Evolutionary conservation across 2,888 invertebrate species (phyloP), one percentile per base, ranked within the genome.

Genomic region (Drosophila eohydei): DNA sequence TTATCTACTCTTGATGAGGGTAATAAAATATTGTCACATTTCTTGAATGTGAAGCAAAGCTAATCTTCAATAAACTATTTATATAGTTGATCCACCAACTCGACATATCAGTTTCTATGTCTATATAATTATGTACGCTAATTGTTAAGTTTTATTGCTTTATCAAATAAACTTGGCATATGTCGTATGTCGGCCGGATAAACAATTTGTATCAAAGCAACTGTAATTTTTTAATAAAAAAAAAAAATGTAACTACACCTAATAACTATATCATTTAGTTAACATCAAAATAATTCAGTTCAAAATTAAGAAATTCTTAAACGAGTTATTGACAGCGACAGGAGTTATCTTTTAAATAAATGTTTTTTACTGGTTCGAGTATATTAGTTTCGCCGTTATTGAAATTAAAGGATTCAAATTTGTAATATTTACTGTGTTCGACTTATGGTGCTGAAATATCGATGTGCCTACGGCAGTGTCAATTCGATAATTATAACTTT

Each of bases 21-120:
- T 58, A 58, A 12, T 59, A 36, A 44, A 44, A 36, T 36, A 32
- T 11, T 30, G 7, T 40, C 40, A 55, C 28, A 54, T 38, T 30
- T 41, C 4, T 40, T 16, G 16, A 30, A 54, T 54, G 40, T 28
- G 54, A 52, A 38, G 26, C n/a, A 26, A 26, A 52, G 16, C 38
- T 30, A 4, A 40, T 40, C 11, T 36, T 52, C 14, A 55, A 41
- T 12, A 30, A 55, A 30, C 2, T 40, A 55, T 55, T 40, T 16
- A 30, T 38, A 54, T n/a, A 38, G 6, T n/a, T 28, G 4, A 36
- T 36, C 21, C 21, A 14, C 12, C 34, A 36, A 38, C 52, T 52
- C 21, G 21, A 36, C 36, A 36, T 21, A 26, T 7, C 21, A 32
- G 3, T 21, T 14, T 26, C 14, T 26, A 3, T 52, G 26, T 7